phyloP scores from a whole-genome alignment of 2,888 invertebrate genomes.

The Lepidonotus clava region DNA sequence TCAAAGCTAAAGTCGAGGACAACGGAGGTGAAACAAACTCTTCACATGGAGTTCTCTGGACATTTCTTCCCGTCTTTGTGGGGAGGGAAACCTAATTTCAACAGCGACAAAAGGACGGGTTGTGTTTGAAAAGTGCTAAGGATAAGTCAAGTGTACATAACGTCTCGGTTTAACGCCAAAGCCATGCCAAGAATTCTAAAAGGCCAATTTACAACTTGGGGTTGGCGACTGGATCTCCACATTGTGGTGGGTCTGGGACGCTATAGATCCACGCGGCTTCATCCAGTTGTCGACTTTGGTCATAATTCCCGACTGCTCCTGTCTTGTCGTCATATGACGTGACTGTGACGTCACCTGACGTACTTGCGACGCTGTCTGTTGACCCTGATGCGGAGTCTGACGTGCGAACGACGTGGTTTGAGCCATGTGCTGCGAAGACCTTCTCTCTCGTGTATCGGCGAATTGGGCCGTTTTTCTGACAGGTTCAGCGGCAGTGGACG shows the following conservation, averaged over 20 bases:
- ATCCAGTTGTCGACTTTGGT: background rate
- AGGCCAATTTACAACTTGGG: conserved; percentile 9
- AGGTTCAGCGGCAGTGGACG: background rate
- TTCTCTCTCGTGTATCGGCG: background rate
- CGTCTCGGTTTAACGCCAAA: no score
- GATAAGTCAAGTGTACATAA: no score
- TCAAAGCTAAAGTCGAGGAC: no score
- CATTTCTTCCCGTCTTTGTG: no score
- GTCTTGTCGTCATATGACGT: background rate
- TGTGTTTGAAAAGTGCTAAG: no score
- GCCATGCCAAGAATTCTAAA: background rate
- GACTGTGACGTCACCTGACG: background rate
- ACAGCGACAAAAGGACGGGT: no score
- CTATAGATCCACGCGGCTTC: background rate
- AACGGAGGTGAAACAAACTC: no score
- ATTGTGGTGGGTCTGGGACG: background rate
- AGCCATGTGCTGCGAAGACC: background rate
- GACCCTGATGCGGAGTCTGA: background rate
- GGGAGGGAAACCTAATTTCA: no score
- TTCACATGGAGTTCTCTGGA: no score
- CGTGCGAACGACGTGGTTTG: background rate
- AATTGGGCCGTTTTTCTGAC: background rate
- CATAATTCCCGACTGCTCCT: conserved; percentile 1
- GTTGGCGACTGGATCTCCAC: conserved; percentile 12
- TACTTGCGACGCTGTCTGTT: background rate